Conservation (phyloP, 2,797 vertebrate species). For the Takifugu ocellatus region DNA sequence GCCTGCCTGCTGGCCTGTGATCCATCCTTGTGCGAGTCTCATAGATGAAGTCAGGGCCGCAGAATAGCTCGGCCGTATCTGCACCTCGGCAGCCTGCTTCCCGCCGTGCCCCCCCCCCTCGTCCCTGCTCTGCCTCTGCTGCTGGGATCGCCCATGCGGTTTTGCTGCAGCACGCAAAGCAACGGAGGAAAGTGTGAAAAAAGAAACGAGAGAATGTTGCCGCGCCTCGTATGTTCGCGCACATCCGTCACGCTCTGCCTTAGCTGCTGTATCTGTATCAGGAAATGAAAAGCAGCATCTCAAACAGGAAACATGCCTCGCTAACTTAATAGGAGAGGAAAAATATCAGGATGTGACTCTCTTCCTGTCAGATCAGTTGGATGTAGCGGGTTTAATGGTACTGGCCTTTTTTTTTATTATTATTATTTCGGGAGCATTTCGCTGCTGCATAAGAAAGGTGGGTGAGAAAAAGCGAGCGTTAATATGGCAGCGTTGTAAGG, state of each 20-base stretch:
- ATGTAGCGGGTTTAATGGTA: slow-evolving; percentile 4
- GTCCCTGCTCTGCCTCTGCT: slow-evolving; percentile 9
- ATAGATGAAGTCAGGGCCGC: slow-evolving; percentile 39
- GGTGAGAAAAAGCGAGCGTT: neutral
- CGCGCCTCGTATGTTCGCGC: slow-evolving; percentile 24
- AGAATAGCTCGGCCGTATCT: slow-evolving; percentile 38
- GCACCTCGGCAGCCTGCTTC: slow-evolving; percentile 30
- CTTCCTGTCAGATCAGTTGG: slow-evolving; percentile 38
- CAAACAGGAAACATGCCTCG: slow-evolving; percentile 46
- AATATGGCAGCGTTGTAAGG: slow-evolving; percentile 5
- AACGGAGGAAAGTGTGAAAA: slow-evolving; percentile 32
- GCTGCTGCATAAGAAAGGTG: slow-evolving; percentile 8
- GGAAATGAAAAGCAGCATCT: slow-evolving; percentile 35
- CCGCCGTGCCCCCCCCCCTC: slow-evolving; percentile 11
- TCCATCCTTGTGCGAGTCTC: slow-evolving; percentile 26
- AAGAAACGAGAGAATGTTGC: slow-evolving; percentile 33
- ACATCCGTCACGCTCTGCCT: slow-evolving; percentile 22
- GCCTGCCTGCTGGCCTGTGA: slow-evolving; percentile 46
- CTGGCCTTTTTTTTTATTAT: neutral
- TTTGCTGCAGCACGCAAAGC: slow-evolving; percentile 27
- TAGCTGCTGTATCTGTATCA: slow-evolving; percentile 21
- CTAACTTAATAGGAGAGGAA: slow-evolving; percentile 25
- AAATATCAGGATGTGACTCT: slow-evolving; percentile 57
- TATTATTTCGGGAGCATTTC: slow-evolving; percentile 4
- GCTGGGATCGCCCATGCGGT: slow-evolving; percentile 26